phyloP scores from a whole-genome alignment of 1,140 invertebrate species.

The Aphaenogaster ashmeadi region DNA sequence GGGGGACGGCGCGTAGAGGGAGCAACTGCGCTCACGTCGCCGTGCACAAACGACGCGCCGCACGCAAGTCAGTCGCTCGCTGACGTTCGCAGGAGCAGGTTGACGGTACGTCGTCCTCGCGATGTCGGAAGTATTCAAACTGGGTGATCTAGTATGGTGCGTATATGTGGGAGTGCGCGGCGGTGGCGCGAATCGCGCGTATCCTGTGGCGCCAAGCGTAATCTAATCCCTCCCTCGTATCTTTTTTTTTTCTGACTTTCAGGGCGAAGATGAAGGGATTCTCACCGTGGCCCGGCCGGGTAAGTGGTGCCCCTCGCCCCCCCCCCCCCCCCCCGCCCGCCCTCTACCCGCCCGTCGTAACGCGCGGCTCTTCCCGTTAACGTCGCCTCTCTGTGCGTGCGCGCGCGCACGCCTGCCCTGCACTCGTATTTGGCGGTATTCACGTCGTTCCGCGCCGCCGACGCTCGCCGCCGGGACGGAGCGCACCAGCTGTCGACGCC shows the following conservation, averaged over 20 bases:
- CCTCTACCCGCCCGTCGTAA: neutral
- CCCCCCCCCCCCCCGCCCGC: too few relatives aligned
- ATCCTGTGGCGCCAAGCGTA: neutral
- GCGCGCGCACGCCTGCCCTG: slow-evolving; percentile 61
- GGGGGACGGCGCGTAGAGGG: slow-evolving; percentile 25
- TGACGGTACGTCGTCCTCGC: slow-evolving; percentile 33
- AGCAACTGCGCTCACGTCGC: slow-evolving; percentile 77
- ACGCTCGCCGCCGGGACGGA: neutral
- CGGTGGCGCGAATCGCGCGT: neutral
- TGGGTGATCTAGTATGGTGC: slow-evolving; percentile 93
- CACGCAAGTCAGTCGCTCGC: slow-evolving; percentile 84
- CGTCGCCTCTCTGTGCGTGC: slow-evolving; percentile 42
- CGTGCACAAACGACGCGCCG: slow-evolving; percentile 81
- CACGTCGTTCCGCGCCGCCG: neutral
- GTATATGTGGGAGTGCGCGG: slow-evolving; percentile 79
- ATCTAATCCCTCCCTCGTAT: slow-evolving; percentile 40
- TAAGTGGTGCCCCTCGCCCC: slow-evolving; percentile 88
- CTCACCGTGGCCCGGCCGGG: slow-evolving; percentile 97
- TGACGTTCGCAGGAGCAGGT: slow-evolving; percentile 76
- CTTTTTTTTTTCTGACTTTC: slow-evolving; percentile 88
- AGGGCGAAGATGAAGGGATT: slow-evolving; percentile 99
- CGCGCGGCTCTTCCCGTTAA: slow-evolving; percentile 37
- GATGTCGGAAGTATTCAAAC: slow-evolving; percentile 90
- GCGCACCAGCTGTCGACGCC: slow-evolving; percentile 44
- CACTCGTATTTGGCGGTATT: slow-evolving; percentile 74